These are phyloP conservation scores for Mormyrops attenuatus DNA, from an alignment of 2,797 vertebrate species.

Conservation along the genomic window DNA sequence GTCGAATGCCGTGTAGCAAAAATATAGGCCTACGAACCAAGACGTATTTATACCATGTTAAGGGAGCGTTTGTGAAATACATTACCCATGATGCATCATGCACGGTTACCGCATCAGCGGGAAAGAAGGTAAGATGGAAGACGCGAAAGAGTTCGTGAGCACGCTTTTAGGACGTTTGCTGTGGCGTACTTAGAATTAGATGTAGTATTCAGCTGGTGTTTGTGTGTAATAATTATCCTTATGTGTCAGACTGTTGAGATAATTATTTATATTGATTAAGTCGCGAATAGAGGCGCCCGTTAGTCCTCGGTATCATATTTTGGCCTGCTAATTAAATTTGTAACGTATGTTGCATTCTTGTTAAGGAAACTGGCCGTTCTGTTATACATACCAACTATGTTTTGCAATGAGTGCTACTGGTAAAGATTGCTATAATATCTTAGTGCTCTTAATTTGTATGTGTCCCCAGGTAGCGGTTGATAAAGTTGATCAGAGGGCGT, in stretches of 20 bases:
- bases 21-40: not conserved
- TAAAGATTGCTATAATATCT: not conserved
- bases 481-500: not conserved
- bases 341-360: not conserved
- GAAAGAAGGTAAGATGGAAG: conserved; percentile 24
- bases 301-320: not conserved
- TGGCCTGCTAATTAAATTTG: not conserved
- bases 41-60: not conserved
- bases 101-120: not conserved
- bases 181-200: not conserved
- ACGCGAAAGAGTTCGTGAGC: not conserved
- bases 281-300: not conserved
- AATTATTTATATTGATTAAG: not conserved
- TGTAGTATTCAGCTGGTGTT: not conserved
- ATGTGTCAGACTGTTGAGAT: not conserved
- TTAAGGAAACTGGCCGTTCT: not conserved
- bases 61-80: not conserved
- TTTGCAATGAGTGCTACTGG: not conserved
- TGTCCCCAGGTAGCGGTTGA: not conserved
- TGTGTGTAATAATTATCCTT: not conserved
- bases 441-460: not conserved
- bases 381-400: not conserved
- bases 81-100: conserved; percentile 15
- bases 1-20: not conserved
- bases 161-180: not conserved